Evolutionary conservation across 2,113 vertebrate genomes (phyloP).

Genomic region (Coptodon rendalli): DNA sequence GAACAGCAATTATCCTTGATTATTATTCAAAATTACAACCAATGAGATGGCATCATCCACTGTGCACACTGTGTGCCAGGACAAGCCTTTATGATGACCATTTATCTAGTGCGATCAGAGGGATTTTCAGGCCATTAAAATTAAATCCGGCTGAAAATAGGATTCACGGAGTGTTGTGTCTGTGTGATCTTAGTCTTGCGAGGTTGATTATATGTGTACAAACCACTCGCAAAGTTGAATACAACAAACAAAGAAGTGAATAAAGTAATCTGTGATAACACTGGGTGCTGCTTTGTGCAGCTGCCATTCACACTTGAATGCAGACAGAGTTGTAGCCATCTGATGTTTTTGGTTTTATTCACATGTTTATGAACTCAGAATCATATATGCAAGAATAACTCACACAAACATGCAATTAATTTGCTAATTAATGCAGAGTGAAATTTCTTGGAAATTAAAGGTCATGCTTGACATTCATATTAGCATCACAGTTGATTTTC

Average conservation of each 20-base stretch:
- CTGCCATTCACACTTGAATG: neutral
- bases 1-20: conserved; percentile 18
- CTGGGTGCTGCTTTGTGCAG: neutral
- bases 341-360: neutral
- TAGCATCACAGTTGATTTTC: neutral
- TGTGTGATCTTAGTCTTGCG: neutral
- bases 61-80: neutral
- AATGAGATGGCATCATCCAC: neutral
- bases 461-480: neutral
- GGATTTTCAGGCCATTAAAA: conserved; percentile 31
- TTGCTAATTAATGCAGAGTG: neutral
- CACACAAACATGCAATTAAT: neutral
- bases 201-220: neutral
- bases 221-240: neutral
- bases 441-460: neutral
- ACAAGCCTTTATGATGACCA: neutral
- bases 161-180: neutral
- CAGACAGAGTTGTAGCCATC: neutral
- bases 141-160: neutral
- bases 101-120: conserved; percentile 16
- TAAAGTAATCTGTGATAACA: neutral
- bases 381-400: neutral
- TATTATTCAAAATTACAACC: neutral
- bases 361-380: neutral
- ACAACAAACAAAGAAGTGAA: neutral